Percentiles rank a stretch among this genome's conserved stretches.
Evolutionary conservation across 2,113 vertebrate genomes (phyloP).

Genomic region (Nestor notabilis): DNA sequence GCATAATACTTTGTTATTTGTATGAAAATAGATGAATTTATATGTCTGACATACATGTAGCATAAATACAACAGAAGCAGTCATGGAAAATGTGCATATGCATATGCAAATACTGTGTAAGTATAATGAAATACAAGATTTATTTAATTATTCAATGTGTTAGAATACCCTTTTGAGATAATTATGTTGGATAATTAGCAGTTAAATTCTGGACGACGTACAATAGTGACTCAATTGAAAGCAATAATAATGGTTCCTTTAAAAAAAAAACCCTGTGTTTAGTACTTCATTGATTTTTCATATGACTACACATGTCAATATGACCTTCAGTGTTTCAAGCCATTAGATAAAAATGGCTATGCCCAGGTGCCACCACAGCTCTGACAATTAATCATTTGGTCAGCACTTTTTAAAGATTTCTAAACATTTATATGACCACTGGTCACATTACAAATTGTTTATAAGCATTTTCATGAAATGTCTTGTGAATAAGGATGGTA

Average conservation of each 20-base stretch:
- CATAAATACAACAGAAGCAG: neutral
- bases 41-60: neutral
- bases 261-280: neutral
- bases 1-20: neutral
- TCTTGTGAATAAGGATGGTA: neutral
- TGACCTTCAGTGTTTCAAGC: conserved; percentile 5
- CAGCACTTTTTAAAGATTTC: conserved; percentile 11
- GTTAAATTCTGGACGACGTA: neutral
- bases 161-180: conserved; percentile 13
- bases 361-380: neutral
- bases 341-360: conserved; percentile 21
- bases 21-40: neutral
- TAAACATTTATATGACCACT: conserved; percentile 29
- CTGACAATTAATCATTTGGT: conserved; percentile 41
- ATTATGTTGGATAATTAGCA: conserved; percentile 24
- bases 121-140: neutral
- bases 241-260: neutral
- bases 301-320: conserved; percentile 34
- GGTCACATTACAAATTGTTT: neutral
- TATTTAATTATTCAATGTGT: neutral
- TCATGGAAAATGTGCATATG: neutral
- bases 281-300: conserved; percentile 28
- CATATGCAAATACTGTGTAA: neutral
- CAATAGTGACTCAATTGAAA: conserved; percentile 10
- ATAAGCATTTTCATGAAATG: neutral